Conservation (phyloP, 2,113 vertebrate genomes). For the Erythrocercus mccallii region DNA sequence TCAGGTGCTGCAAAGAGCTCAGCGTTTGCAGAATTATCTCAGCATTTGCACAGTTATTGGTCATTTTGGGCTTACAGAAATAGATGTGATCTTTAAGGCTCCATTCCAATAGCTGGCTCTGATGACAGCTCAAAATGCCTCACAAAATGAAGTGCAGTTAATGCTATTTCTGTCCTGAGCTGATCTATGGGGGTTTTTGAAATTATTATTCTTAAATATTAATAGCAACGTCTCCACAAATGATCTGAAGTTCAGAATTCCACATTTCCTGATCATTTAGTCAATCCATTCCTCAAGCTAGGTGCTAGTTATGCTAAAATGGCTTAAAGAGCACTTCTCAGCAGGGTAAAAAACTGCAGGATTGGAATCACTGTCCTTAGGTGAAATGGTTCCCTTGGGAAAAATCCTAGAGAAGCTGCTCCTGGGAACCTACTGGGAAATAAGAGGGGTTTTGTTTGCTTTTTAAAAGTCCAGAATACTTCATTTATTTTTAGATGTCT, state of each 20-base stretch:
- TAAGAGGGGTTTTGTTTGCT: neutral
- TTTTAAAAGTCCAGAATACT: conserved; percentile 6
- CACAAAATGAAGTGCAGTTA: conserved; percentile 13
- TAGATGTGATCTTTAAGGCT: neutral
- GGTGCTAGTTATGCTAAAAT: neutral
- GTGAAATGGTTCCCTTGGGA: neutral
- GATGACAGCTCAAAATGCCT: conserved; percentile 39
- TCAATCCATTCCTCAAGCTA: neutral
- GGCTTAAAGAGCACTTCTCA: neutral
- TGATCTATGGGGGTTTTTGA: neutral
- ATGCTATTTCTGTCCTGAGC: conserved; percentile 33
- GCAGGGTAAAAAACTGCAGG: neutral
- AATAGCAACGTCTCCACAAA: neutral
- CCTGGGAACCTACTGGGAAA: neutral
- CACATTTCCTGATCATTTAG: neutral
- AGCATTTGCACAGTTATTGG: neutral
- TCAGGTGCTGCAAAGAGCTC: neutral
- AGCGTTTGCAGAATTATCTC: neutral
- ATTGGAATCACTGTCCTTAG: neutral
- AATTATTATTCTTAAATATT: conserved; percentile 20
- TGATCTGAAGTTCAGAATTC: neutral
- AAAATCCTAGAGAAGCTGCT: neutral
- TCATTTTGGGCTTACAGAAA: conserved; percentile 3
- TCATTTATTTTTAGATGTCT: conserved; percentile 44
- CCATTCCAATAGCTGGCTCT: neutral